Evolutionary conservation across 2,113 vertebrate genomes (phyloP).

Genomic region (Scopus umbretta): DNA sequence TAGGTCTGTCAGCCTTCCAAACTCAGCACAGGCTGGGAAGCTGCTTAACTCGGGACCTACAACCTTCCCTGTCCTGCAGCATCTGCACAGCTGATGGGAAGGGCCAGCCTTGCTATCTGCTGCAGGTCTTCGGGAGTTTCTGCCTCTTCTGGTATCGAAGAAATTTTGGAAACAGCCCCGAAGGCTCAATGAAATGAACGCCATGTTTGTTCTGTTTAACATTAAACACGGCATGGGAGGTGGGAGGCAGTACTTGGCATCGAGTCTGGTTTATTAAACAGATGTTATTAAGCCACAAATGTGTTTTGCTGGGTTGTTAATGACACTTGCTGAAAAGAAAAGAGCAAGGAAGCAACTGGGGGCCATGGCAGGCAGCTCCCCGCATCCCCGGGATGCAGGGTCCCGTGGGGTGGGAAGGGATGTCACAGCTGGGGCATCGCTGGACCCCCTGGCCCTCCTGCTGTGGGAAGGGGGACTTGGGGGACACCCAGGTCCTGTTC

Average conservation of each 20-base stretch:
- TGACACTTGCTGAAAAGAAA: neutral
- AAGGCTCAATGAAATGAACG: neutral
- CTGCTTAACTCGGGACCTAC: neutral
- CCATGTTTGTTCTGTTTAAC: neutral
- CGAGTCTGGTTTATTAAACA: accelerated
- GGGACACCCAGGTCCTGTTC: neutral
- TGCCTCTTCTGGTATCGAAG: neutral
- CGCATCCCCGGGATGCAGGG: accelerated
- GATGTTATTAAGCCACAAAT: neutral
- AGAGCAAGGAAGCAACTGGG: neutral
- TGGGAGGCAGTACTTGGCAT: neutral
- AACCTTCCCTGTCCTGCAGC: neutral
- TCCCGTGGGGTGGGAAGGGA: accelerated
- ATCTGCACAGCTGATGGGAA: neutral
- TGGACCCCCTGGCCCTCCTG: accelerated
- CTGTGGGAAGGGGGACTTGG: accelerated
- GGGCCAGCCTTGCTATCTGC: neutral
- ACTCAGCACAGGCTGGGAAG: neutral
- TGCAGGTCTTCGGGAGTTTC: neutral
- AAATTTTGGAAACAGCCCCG: neutral
- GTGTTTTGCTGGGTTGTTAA: neutral
- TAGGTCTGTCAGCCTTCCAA: neutral
- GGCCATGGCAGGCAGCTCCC: accelerated
- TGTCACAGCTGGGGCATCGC: neutral
- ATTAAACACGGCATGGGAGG: neutral